Base-by-base conservation (phyloP, 2,113 vertebrate species). In the Martes martes region DNA sequence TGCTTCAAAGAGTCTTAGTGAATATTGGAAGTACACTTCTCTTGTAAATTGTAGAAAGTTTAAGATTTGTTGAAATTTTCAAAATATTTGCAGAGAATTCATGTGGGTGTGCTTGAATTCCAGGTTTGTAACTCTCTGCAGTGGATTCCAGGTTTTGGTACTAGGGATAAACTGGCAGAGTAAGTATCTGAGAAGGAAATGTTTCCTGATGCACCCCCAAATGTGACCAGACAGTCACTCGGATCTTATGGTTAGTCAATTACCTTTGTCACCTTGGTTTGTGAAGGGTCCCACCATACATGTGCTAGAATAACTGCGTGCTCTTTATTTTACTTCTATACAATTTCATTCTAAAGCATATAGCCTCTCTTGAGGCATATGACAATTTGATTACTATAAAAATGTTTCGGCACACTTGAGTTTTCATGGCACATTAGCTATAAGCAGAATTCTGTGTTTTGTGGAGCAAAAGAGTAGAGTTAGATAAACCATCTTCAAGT, bases 321-420 rank as follows among this genome's bases (percentile, higher is more conserved):
- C 3, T 42, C 6, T 31, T 89, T 39, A 9, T 18, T 6, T 89
- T 21, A 59, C 13, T 47, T 89, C 5, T 21, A 31, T 24, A 19
- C 6, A 59, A n/a, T 59, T 69, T 83, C 2, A 52, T 80, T 73
- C 16, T 65, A 33, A 81, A 45, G 1, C 1, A 1, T 76, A 15
- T 14, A 19, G 36, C 6, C 31, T 79, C 3, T 63, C 5, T 79
- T 78, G 15, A 65, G 36, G 1, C 1, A 1, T 76, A 11, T 10
- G 10, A n/a, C 6, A 15, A 52, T 28, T n/a, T 45, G 3, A 11
- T 61, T n/a, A 50, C 7, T 14, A 4, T 65, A 59, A 74, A 86
- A 5, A 16, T 18, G 2, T 3, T 26, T 76, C 0, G 14, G n/a
- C 31, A 39, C 21, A 21, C 4, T 45, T 73, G 0, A 31, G 11